Percentiles rank a stretch among this genome's conserved stretches.
phyloP scores from a whole-genome alignment of 2,797 vertebrate genomes.

The Coreius guichenoti region DNA sequence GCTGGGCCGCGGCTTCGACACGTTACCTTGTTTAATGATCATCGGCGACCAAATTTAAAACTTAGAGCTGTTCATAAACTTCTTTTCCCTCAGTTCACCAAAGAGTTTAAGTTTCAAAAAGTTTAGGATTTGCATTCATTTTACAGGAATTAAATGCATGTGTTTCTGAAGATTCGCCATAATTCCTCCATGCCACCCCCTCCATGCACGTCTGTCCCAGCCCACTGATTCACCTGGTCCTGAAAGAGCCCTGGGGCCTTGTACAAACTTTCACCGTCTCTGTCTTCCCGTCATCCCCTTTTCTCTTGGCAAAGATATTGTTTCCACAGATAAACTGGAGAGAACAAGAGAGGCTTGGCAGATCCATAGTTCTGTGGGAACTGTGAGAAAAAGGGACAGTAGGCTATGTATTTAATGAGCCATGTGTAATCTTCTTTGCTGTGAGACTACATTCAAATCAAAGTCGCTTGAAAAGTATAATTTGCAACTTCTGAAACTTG shows the following conservation, averaged over 20 bases:
- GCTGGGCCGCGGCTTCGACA: background rate
- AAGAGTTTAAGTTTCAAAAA: background rate
- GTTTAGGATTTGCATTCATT: conserved; percentile 49
- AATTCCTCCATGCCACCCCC: conserved; percentile 26
- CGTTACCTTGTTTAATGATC: conserved; percentile 29
- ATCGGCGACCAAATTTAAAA: background rate
- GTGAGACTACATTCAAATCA: conserved; percentile 18
- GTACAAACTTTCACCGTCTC: conserved; percentile 72
- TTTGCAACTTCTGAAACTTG: conserved; percentile 19
- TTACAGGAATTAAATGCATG: conserved; percentile 43
- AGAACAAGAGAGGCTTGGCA: conserved; percentile 75
- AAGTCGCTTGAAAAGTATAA: conserved; percentile 14
- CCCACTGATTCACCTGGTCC: conserved; percentile 83
- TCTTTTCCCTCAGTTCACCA: background rate
- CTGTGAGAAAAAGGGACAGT: conserved; percentile 53
- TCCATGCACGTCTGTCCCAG: conserved; percentile 70
- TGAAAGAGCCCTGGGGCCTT: conserved; percentile 76
- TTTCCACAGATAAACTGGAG: conserved; percentile 66
- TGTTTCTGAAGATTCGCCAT: conserved; percentile 18
- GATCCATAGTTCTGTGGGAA: conserved; percentile 47
- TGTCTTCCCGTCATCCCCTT: conserved; percentile 74
- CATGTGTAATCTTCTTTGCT: conserved; percentile 58
- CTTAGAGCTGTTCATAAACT: background rate
- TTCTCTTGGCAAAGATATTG: conserved; percentile 76
- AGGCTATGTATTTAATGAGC: conserved; percentile 53